These are phyloP conservation scores for Sebastes iracundus DNA, from an alignment of 2,797 vertebrate genomes.

Conservation along the genomic window DNA sequence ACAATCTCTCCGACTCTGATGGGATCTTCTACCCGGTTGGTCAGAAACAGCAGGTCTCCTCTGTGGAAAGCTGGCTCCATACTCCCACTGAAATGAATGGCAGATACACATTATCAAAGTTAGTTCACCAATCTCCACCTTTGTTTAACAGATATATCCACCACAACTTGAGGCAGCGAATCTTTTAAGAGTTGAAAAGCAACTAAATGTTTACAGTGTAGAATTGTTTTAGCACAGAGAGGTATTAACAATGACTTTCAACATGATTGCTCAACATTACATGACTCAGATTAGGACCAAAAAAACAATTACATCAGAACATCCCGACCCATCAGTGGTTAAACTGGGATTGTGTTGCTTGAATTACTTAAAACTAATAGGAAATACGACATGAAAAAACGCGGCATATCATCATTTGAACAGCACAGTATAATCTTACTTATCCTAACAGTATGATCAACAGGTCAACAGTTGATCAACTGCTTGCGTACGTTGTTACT, in stretches of 20 bases:
- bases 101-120: not conserved
- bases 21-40: constrained; percentile 95
- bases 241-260: not conserved
- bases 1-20: constrained; percentile 99
- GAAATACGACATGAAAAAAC: not conserved
- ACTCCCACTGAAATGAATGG: constrained; percentile 87
- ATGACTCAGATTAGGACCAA: not conserved
- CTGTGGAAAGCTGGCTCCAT: constrained; percentile 99
- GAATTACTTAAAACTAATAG: not conserved
- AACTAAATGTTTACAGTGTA: not conserved
- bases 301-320: not conserved
- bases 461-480: not conserved
- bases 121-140: too few relatives aligned
- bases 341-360: not conserved
- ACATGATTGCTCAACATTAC: not conserved
- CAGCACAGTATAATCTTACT: not conserved
- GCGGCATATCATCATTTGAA: too few relatives aligned
- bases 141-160: too few relatives aligned
- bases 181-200: not conserved
- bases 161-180: not conserved
- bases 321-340: not conserved
- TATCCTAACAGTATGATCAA: not conserved
- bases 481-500: not conserved
- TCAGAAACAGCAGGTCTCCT: constrained; percentile 98
- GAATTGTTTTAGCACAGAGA: not conserved